Percentiles rank a stretch among this genome's conserved stretches.
phyloP scores from a whole-genome alignment of 2,888 invertebrate species.

The Iphiclides podalirius region DNA sequence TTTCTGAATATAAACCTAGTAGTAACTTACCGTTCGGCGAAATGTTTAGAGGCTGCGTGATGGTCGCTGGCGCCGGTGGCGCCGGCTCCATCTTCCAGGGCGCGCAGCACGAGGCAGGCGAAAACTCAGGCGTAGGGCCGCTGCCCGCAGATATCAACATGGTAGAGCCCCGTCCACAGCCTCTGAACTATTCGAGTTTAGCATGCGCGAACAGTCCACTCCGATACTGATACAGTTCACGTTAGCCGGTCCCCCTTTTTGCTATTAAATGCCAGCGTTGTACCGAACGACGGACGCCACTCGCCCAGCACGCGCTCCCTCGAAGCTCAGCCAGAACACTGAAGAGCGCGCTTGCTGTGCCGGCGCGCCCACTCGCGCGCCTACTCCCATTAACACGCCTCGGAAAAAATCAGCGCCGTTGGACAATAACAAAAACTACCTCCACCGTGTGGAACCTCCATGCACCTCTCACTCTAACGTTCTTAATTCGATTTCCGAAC shows the following conservation, averaged over 20 bases:
- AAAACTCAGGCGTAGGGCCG: conserved; percentile 79
- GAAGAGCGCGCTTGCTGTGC: conserved; percentile 77
- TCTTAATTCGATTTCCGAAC: conserved; percentile 78
- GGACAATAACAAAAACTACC: conserved; percentile 77
- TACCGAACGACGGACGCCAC: conserved; percentile 46
- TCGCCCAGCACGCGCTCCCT: conserved; percentile 71
- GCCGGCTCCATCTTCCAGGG: conserved; percentile 84
- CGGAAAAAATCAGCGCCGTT: conserved; percentile 72
- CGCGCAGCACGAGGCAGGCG: conserved; percentile 80
- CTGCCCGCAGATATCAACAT: conserved; percentile 85
- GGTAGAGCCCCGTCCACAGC: conserved; percentile 65
- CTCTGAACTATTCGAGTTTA: conserved; percentile 43
- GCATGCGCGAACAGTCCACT: conserved; percentile 60
- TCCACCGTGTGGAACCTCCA: conserved; percentile 60
- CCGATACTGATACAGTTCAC: conserved; percentile 46
- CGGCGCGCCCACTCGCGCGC: conserved; percentile 78
- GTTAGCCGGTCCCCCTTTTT: conserved; percentile 28
- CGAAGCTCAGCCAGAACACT: conserved; percentile 79
- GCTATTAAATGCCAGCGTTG: conserved; percentile 39
- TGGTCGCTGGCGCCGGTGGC: conserved; percentile 74
- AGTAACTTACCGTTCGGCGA: conserved; percentile 78
- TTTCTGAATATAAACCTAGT: too few relatives aligned
- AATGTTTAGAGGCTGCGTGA: conserved; percentile 76
- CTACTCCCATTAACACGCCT: conserved; percentile 80
- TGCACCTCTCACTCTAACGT: conserved; percentile 76